Conservation (phyloP, 2,113 vertebrate genomes). For the Heliornis fulica region DNA sequence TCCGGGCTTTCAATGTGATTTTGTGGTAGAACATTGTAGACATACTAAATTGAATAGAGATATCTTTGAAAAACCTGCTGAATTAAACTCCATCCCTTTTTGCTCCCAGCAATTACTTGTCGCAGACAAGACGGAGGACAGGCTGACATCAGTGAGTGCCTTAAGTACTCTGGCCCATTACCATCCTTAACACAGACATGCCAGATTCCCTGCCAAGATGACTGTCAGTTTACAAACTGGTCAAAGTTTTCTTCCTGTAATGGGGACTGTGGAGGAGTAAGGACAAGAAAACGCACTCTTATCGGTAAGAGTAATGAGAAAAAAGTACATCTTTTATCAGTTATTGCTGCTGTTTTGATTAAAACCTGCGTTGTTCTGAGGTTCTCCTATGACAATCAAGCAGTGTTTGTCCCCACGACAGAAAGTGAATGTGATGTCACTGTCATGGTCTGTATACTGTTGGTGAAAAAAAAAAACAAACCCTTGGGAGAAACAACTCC, state of each 20-base stretch:
- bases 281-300: conserved; percentile 89
- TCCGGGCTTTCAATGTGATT: neutral
- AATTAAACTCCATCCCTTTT: neutral
- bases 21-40: neutral
- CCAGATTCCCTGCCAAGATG: conserved; percentile 94
- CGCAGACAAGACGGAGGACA: conserved; percentile 90
- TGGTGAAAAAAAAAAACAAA: neutral
- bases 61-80: neutral
- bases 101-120: conserved; percentile 89
- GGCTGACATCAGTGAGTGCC: conserved; percentile 86
- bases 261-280: conserved; percentile 92
- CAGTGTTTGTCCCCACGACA: neutral
- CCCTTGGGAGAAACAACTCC: neutral
- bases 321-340: neutral
- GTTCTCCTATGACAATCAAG: neutral
- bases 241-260: conserved; percentile 96
- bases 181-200: conserved; percentile 88
- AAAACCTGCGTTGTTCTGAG: neutral
- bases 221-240: conserved; percentile 96
- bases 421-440: neutral
- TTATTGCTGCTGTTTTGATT: neutral
- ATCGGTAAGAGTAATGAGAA: conserved; percentile 81
- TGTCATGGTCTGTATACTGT: neutral
- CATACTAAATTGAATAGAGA: neutral
- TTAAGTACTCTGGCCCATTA: conserved; percentile 82